Percentiles rank a stretch among this genome's conserved stretches.
These are phyloP conservation scores for Aptenodytes patagonicus DNA, from an alignment of 2,113 vertebrate species.

Conservation along the genomic window DNA sequence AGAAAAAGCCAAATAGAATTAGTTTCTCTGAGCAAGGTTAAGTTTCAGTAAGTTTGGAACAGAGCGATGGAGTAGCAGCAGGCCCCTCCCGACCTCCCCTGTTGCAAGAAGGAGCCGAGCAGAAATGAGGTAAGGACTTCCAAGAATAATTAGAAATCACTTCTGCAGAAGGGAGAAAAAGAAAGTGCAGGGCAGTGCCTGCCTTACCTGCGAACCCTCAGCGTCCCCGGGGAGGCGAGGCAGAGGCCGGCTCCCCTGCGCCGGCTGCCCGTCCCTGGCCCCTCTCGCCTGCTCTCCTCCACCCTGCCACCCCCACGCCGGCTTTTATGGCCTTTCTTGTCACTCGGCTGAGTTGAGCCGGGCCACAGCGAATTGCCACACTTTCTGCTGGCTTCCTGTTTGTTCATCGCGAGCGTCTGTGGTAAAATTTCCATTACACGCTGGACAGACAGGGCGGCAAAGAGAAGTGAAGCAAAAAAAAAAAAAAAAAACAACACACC, in stretches of 20 bases:
- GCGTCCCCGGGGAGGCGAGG: background rate
- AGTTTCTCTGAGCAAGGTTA: background rate
- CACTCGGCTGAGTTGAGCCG: background rate
- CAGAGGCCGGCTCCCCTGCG: background rate
- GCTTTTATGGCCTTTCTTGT: conserved; percentile 48
- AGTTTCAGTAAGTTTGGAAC: background rate
- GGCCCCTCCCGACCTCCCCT: background rate
- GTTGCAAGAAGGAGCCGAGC: background rate
- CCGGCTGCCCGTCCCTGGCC: background rate
- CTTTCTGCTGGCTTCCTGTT: conserved; percentile 84
- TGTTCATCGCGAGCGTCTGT: conserved; percentile 68
- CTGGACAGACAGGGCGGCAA: conserved; percentile 54
- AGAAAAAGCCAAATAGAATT: background rate
- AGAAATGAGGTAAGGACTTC: background rate
- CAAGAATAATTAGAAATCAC: background rate
- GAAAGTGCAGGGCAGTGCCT: background rate
- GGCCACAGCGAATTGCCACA: conserved; percentile 39
- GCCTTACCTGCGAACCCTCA: background rate
- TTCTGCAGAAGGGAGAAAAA: background rate
- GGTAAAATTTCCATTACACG: conserved; percentile 89
- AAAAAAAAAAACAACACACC: background rate
- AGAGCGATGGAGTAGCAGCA: background rate
- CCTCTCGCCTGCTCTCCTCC: background rate
- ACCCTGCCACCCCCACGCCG: background rate
- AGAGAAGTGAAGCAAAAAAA: background rate